Conservation (phyloP, 1,140 invertebrate genomes). For the Riptortus pedestris region DNA sequence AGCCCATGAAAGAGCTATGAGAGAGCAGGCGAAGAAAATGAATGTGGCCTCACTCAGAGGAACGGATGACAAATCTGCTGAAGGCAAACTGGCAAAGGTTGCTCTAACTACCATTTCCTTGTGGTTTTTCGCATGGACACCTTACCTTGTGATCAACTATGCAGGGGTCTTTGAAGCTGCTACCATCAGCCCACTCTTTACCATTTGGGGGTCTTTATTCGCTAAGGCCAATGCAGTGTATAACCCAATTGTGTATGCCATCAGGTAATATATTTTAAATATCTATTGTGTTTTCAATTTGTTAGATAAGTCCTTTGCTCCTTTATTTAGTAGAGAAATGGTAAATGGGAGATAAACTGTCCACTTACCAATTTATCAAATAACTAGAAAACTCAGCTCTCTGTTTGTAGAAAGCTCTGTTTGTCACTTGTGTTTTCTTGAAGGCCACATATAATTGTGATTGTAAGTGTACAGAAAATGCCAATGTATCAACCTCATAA, state of each 20-base stretch:
- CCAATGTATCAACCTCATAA: too few relatives aligned
- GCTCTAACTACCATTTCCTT: constrained; percentile 69
- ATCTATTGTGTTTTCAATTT: background rate
- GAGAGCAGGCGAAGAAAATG: constrained; percentile 77
- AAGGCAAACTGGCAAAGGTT: constrained; percentile 67
- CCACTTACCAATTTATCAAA: background rate
- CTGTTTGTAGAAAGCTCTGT: too few relatives aligned
- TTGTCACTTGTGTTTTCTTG: too few relatives aligned
- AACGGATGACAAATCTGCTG: constrained; percentile 55
- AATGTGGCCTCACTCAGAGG: constrained; percentile 66
- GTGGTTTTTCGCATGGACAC: constrained; percentile 78
- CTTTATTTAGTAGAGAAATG: background rate
- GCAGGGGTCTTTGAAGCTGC: constrained; percentile 56
- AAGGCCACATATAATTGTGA: too few relatives aligned
- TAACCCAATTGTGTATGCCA: constrained; percentile 74
- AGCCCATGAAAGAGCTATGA: constrained; percentile 68
- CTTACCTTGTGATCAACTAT: constrained; percentile 70
- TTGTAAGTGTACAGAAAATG: too few relatives aligned
- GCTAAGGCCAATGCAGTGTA: constrained; percentile 69
- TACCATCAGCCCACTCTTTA: constrained; percentile 57
- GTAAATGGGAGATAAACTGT: background rate
- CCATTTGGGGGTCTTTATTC: constrained; percentile 68
- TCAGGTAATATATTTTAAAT: constrained; percentile 49
- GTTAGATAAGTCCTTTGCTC: constrained; percentile 21
- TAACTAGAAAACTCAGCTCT: too few relatives aligned